Evolutionary conservation across 2,888 invertebrate genomes (phyloP), one percentile per base, ranked within the genome.

Genomic region (Parthenolecanium corni): DNA sequence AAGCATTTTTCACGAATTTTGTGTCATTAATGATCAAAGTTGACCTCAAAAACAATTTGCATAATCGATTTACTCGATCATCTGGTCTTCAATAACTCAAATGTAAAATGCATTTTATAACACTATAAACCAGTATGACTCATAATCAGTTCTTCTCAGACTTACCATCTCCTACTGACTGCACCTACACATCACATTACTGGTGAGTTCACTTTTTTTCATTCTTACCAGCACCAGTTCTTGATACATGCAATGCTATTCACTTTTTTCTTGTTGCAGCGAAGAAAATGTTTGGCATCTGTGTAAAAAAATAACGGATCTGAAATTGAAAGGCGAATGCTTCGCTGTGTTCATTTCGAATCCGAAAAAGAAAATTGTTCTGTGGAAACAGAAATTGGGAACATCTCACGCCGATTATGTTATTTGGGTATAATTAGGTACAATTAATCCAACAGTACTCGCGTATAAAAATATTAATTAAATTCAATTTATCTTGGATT

Each of bases 331-430:
- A 16, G 11, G 31, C 16, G 36, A 61, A 21, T 61, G 61, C 16
- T 61, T 49, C 24, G 47, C 49, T 21, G 63, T 63, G 6, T 63
- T 63, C 23, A 54, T 63, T 20, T 53, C 63, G 14, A 63, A 63
- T 47, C 6, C n/a, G 5, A 18, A n/a, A 2, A 53, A 46, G 23
- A 40, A 31, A 1, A 42, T 63, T 46, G 36, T 31, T 20, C 36
- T 63, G 4, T 63, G 63, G 63, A 63, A 63, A 52, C 63, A 63
- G 20, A 63, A 63, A 63, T 16, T 62, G 14, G 42, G 63, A 11
- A 11, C 11, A n/a, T 4, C 21, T n/a, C 25, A 23, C 3, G 38
- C 31, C 36, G 18, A 51, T 4, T 40, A 20, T 18, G 51, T 61
- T 24, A 16, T 61, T 49, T 61, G 61, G 61, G 61, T 61, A 38